Evolutionary conservation across 2,888 invertebrate species (phyloP), one percentile per base, ranked within the genome.

Genomic region (Agriopis leucophaearia): DNA sequence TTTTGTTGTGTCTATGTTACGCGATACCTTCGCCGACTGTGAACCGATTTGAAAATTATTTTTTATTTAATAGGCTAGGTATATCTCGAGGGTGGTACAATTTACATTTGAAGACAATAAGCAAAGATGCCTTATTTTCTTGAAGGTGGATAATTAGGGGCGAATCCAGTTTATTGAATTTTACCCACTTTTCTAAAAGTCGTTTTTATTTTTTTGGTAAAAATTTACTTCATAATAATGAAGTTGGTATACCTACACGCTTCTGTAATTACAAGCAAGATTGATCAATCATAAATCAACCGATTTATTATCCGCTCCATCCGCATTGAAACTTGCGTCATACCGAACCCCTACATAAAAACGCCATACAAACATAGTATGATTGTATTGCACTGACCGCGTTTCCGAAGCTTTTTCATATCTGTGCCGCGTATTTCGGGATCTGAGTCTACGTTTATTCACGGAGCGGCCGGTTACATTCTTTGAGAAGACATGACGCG

Each of bases 401-500:
- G 72, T 78, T 81, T 69, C 72, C 40, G 47, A 45, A 45, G 51
- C 65, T 77, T 81, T 81, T 78, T 78, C 77, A 77, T 70, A 76
- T 77, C 72, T 79, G 69, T 82, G 82, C 70, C 83, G 78, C 58
- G 72, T 85, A 84, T 85, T 84, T 83, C 56, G 73, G 78, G 83
- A 74, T 72, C 71, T 80, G 78, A 79, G 72, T 73, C 66, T 70
- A 64, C 27, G 76, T 80, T 78, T 79, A 81, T 76, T 81, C 78
- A 78, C 73, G 73, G 73, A 51, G 12, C n/a, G 60, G 52, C 13
- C 63, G 69, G 57, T 13, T 68, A 50, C 80, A 77, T 77, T 75
- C 69, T 65, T 9, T 8, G 35, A 7, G 40, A 36, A 27, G 27
- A 27, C 27, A 38, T 7, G 45, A 50, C 36, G 65, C 65, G 67